Conservation (phyloP, 2,888 invertebrate genomes). For the Mylabris sibirica region DNA sequence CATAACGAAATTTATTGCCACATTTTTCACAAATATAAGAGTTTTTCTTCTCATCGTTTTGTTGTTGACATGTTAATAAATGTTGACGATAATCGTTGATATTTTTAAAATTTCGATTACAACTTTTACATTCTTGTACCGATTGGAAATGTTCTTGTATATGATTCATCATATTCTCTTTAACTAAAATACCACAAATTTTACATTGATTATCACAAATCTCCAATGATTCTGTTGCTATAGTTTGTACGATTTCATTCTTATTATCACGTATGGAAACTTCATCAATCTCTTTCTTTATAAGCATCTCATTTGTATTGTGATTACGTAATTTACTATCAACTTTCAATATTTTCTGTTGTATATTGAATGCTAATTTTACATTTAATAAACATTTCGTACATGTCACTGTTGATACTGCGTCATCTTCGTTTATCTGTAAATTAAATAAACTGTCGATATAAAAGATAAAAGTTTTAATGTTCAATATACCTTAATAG, state of each 20-base stretch:
- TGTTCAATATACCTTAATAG: slow-evolving; percentile 40
- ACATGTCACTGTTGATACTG: slow-evolving; percentile 37
- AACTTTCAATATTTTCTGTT: slow-evolving; percentile 42
- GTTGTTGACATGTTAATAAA: background rate
- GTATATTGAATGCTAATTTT: slow-evolving; percentile 44
- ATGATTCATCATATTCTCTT: slow-evolving; percentile 17
- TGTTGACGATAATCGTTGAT: slow-evolving; percentile 17
- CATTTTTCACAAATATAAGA: slow-evolving; percentile 16
- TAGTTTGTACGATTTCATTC: background rate
- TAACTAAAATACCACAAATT: slow-evolving; percentile 20
- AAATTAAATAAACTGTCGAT: no score
- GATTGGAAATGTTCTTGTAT: slow-evolving; percentile 20
- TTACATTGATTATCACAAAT: slow-evolving; percentile 15
- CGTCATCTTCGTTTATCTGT: slow-evolving; percentile 20
- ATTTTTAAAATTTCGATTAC: slow-evolving; percentile 15
- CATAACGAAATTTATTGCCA: slow-evolving; percentile 18
- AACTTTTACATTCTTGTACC: slow-evolving; percentile 19
- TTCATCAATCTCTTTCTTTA: background rate
- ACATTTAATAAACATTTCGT: slow-evolving; percentile 45
- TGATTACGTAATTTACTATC: slow-evolving; percentile 34
- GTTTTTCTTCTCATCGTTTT: slow-evolving; percentile 23
- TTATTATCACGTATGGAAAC: background rate
- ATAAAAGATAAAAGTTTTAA: no score
- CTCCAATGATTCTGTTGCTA: background rate
- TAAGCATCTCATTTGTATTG: background rate